These are phyloP conservation scores for Eufriesea mexicana DNA, from an alignment of 1,140 invertebrate species.

Conservation along the genomic window DNA sequence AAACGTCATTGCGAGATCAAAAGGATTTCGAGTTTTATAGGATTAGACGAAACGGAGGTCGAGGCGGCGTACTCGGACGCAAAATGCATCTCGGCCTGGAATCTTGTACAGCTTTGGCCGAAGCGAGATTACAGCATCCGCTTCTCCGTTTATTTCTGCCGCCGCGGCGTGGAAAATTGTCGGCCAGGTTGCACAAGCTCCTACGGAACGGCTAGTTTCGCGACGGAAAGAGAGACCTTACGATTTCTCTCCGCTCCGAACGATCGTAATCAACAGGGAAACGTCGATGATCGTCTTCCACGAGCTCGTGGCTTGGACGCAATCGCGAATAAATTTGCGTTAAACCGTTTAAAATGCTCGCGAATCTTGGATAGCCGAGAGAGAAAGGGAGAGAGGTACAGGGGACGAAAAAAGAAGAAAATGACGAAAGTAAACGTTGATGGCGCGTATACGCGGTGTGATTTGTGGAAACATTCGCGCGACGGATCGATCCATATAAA, in stretches of 20 bases:
- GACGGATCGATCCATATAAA: constrained; percentile 20
- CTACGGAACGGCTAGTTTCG: neutral
- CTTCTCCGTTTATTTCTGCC: constrained; percentile 35
- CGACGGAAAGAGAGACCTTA: neutral
- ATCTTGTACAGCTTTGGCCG: constrained; percentile 44
- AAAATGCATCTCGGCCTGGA: constrained; percentile 13
- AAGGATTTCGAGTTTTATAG: constrained; percentile 10
- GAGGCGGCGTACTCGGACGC: neutral
- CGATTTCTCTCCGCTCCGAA: constrained; percentile 16
- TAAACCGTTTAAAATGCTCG: neutral
- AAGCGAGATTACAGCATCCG: constrained; percentile 51
- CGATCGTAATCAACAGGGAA: constrained; percentile 16
- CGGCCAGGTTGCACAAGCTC: constrained; percentile 35
- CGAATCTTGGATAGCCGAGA: neutral
- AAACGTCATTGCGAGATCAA: constrained; percentile 31
- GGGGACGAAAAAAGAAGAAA: neutral
- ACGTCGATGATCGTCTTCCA: neutral
- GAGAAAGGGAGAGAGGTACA: too few relatives aligned
- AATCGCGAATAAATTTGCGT: neutral
- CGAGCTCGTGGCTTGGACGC: neutral
- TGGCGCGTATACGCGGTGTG: neutral
- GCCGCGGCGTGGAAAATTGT: constrained; percentile 42
- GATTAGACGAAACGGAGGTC: neutral
- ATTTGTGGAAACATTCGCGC: constrained; percentile 11
- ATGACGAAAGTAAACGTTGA: constrained; percentile 13